phyloP scores from a whole-genome alignment of 2,888 invertebrate species.

The Pyrgus malvae region DNA sequence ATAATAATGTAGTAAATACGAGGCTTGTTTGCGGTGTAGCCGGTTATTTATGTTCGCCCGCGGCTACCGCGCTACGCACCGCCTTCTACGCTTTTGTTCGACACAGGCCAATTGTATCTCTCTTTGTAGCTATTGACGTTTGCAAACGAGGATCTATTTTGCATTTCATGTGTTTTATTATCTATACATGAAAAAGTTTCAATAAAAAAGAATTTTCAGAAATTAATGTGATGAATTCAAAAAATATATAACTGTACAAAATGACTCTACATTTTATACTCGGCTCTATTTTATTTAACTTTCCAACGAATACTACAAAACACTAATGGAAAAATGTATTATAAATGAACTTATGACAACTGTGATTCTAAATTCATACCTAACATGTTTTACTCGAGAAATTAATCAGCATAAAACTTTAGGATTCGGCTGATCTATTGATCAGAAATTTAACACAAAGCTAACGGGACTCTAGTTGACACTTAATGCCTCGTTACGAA shows the following conservation, averaged over 20 bases:
- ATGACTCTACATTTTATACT: too few species aligned
- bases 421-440: neutral
- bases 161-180: neutral
- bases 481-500: conserved; percentile 55
- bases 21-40: conserved; percentile 63
- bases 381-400: too few species aligned
- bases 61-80: conserved; percentile 72
- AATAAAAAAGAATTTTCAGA: too few species aligned
- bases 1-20: conserved; percentile 75
- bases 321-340: too few species aligned
- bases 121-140: conserved; percentile 4
- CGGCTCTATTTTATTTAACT: too few species aligned
- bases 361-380: too few species aligned
- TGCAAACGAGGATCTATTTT: neutral
- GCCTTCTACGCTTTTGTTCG: conserved; percentile 47
- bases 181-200: neutral
- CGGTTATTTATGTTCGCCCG: conserved; percentile 69
- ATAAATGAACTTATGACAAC: too few species aligned
- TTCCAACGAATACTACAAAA: too few species aligned
- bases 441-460: conserved; percentile 1
- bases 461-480: conserved; percentile 55
- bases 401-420: neutral
- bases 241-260: too few species aligned
- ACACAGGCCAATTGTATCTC: conserved; percentile 37
- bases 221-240: too few species aligned